Evolutionary conservation across 2,888 invertebrate genomes (phyloP).

Genomic region (Omphaloscelis lunosa): DNA sequence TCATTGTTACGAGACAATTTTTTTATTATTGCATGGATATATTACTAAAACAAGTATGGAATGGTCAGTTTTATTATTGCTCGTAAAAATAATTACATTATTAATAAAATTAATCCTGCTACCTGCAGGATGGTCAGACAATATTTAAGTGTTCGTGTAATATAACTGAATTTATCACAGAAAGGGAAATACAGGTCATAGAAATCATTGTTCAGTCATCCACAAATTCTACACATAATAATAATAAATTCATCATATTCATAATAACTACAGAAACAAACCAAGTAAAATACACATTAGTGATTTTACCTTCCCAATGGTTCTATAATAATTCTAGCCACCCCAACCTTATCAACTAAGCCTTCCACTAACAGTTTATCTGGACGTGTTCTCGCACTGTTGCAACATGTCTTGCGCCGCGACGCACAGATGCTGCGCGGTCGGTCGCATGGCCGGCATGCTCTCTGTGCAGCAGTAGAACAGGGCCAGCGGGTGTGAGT

Average conservation of each 20-base stretch:
- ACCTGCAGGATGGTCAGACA: slow-evolving; percentile 8
- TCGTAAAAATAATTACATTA: neutral
- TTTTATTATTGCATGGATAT: neutral
- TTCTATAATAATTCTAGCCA: slow-evolving; percentile 36
- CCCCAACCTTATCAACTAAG: slow-evolving; percentile 3
- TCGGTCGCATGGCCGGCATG: slow-evolving; percentile 90
- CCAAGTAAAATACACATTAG: slow-evolving; percentile 41
- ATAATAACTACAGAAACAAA: neutral
- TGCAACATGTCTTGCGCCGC: slow-evolving; percentile 83
- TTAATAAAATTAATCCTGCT: neutral
- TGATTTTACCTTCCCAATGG: slow-evolving; percentile 36
- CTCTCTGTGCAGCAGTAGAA: slow-evolving; percentile 93
- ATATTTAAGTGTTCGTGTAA: neutral
- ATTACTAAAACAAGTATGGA: neutral
- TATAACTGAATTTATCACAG: neutral
- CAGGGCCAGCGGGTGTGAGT: slow-evolving; percentile 92
- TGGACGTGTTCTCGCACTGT: slow-evolving; percentile 34
- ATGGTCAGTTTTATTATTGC: neutral
- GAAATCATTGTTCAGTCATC: neutral
- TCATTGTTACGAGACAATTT: slow-evolving; percentile 39
- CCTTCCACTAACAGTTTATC: neutral
- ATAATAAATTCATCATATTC: slow-evolving; percentile 17
- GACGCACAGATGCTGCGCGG: slow-evolving; percentile 88
- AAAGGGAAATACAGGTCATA: neutral
- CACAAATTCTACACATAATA: neutral